Percentiles rank a stretch among this genome's conserved stretches.
Evolutionary conservation across 1,140 invertebrate genomes (phyloP).

Genomic region (Orchestia grillus): DNA sequence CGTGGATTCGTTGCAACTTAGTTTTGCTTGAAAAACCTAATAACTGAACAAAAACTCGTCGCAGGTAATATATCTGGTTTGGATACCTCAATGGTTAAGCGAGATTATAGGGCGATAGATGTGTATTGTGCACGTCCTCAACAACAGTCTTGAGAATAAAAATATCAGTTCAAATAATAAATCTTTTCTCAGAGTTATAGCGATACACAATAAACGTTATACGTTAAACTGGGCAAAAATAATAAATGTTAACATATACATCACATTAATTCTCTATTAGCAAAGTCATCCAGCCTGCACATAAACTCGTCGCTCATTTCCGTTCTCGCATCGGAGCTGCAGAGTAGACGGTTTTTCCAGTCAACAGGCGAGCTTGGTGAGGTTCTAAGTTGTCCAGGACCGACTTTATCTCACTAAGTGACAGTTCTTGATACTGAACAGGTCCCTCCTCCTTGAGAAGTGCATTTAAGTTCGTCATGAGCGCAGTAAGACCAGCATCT

Average conservation of each 20-base stretch:
- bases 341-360: constrained; percentile 35
- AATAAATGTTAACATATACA: not conserved
- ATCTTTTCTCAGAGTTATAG: not conserved
- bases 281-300: not conserved
- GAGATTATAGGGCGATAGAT: too few relatives aligned
- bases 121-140: too few relatives aligned
- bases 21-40: not conserved
- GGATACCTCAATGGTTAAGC: not conserved
- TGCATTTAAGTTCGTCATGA: not conserved
- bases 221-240: not conserved
- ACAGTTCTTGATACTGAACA: constrained; percentile 30
- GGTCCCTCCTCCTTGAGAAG: constrained; percentile 26
- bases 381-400: not conserved
- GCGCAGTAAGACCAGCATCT: not conserved
- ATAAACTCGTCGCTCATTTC: not conserved
- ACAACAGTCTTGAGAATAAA: not conserved
- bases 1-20: not conserved
- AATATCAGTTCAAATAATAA: not conserved
- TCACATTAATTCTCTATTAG: not conserved
- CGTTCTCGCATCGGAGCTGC: not conserved
- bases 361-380: not conserved
- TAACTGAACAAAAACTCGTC: not conserved
- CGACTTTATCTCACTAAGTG: not conserved
- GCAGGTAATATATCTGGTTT: not conserved
- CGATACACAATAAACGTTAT: not conserved